These are phyloP conservation scores for Gari tellinella DNA, from an alignment of 2,888 invertebrate species.

Conservation along the genomic window DNA sequence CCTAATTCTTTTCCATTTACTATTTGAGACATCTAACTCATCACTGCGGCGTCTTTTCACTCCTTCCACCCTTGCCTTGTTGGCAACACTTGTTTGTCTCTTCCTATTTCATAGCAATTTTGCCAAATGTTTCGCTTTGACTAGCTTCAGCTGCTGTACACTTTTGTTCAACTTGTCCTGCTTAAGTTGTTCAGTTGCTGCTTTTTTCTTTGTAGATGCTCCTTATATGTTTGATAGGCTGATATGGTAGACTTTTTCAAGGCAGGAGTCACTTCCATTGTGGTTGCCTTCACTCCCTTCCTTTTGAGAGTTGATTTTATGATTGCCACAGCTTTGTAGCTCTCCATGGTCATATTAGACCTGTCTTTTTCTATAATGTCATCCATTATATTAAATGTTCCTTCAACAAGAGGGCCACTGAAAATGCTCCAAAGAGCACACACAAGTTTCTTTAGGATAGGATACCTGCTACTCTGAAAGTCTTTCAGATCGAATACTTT, in stretches of 20 bases:
- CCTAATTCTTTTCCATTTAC: no score
- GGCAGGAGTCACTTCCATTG: constrained; percentile 1
- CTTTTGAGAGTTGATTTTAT: constrained; percentile 14
- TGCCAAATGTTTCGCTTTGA: constrained; percentile 20
- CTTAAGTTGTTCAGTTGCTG: constrained; percentile 5
- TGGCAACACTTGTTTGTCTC: no score
- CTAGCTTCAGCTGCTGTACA: constrained; percentile 7
- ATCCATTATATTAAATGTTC: constrained; percentile 26
- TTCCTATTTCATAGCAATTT: no score
- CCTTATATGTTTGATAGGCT: constrained; percentile 11
- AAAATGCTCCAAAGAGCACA: constrained; percentile 15
- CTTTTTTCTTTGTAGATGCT: constrained; percentile 14
- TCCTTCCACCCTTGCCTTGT: no score
- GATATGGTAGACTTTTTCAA: constrained; percentile 18
- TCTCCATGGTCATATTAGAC: constrained; percentile 13
- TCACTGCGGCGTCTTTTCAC: no score
- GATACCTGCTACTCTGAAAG: constrained; percentile 8
- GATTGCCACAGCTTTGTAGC: constrained; percentile 25
- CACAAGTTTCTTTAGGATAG: constrained; percentile 8
- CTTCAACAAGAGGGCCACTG: constrained; percentile 26
- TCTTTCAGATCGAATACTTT: constrained; percentile 1
- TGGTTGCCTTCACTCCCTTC: not conserved
- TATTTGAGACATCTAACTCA: no score
- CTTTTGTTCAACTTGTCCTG: constrained; percentile 14
- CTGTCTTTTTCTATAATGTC: constrained; percentile 32